phyloP scores from a whole-genome alignment of 1,140 invertebrate species.

The Dysdera silvatica region DNA sequence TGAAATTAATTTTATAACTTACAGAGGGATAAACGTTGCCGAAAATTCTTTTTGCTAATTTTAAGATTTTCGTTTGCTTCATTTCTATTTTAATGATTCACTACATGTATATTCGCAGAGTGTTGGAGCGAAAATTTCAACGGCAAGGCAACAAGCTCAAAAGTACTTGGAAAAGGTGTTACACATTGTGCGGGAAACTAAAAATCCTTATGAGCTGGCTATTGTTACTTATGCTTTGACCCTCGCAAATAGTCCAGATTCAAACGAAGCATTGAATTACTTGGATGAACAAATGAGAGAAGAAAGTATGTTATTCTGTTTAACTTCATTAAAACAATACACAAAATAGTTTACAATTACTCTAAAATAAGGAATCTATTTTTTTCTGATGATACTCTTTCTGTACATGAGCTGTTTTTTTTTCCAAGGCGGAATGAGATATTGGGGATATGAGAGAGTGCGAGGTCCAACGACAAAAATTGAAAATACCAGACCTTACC shows the following conservation, averaged over 20 bases:
- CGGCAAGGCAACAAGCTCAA: conserved; percentile 57
- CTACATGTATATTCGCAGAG: conserved; percentile 34
- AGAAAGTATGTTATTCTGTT: conserved; percentile 49
- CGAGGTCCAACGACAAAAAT: conserved; percentile 69
- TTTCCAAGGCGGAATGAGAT: conserved; percentile 45
- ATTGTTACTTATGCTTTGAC: conserved; percentile 80
- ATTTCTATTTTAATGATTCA: not conserved
- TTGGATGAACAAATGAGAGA: conserved; percentile 55
- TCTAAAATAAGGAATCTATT: not conserved
- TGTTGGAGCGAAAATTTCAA: conserved; percentile 63
- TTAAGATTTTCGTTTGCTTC: not conserved
- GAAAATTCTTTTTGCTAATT: too few species aligned
- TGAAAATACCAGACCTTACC: conserved; percentile 83
- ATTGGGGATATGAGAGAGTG: conserved; percentile 71
- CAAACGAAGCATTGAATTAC: conserved; percentile 70
- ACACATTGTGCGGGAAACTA: conserved; percentile 58
- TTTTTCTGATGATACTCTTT: not conserved
- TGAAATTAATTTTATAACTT: too few species aligned
- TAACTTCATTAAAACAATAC: too few species aligned
- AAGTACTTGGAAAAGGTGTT: conserved; percentile 75
- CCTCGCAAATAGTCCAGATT: conserved; percentile 63
- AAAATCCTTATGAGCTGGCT: conserved; percentile 72
- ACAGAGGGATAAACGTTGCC: too few species aligned
- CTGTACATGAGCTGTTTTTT: not conserved
- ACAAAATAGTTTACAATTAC: not conserved